Evolutionary conservation across 2,797 vertebrate species (phyloP).

Genomic region (Sebastes dallii): DNA sequence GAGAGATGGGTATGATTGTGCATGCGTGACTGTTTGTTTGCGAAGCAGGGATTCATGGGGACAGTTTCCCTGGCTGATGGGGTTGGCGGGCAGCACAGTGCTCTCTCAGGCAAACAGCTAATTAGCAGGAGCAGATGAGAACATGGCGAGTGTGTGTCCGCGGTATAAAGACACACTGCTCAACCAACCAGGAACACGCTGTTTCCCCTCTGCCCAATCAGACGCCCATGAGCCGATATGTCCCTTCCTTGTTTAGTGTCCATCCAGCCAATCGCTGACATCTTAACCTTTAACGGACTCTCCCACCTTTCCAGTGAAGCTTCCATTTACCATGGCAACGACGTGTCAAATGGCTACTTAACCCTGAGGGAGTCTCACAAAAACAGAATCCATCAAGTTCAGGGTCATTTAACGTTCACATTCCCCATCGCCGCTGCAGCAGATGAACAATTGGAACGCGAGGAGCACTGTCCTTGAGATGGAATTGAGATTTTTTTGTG

Average conservation of each 20-base stretch:
- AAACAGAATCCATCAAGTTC: slow-evolving; percentile 74
- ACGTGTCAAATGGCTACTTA: slow-evolving; percentile 69
- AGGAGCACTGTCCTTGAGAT: slow-evolving; percentile 64
- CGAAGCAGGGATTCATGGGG: slow-evolving; percentile 65
- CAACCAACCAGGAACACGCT: slow-evolving; percentile 52
- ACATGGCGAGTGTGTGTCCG: slow-evolving; percentile 62
- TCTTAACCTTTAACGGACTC: slow-evolving; percentile 59
- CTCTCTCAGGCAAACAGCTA: slow-evolving; percentile 75
- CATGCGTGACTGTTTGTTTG: slow-evolving; percentile 59
- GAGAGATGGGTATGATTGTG: slow-evolving; percentile 45
- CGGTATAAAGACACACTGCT: slow-evolving; percentile 57
- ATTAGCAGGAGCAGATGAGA: slow-evolving; percentile 81
- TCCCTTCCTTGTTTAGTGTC: slow-evolving; percentile 44
- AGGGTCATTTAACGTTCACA: slow-evolving; percentile 71
- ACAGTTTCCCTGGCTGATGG: slow-evolving; percentile 78
- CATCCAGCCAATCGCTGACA: slow-evolving; percentile 57
- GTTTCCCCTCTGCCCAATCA: slow-evolving; percentile 57
- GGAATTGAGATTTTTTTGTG: slow-evolving; percentile 58
- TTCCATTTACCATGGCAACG: slow-evolving; percentile 66
- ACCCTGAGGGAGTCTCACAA: slow-evolving; percentile 62
- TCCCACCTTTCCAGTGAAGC: slow-evolving; percentile 35
- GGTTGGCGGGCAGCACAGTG: slow-evolving; percentile 69
- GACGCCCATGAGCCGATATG: neutral
- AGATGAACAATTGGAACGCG: slow-evolving; percentile 60
- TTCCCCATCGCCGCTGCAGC: slow-evolving; percentile 31